Percentiles rank a stretch among this genome's conserved stretches.
Conservation (phyloP, 2,888 invertebrate species). For the Nemurella pictetii region DNA sequence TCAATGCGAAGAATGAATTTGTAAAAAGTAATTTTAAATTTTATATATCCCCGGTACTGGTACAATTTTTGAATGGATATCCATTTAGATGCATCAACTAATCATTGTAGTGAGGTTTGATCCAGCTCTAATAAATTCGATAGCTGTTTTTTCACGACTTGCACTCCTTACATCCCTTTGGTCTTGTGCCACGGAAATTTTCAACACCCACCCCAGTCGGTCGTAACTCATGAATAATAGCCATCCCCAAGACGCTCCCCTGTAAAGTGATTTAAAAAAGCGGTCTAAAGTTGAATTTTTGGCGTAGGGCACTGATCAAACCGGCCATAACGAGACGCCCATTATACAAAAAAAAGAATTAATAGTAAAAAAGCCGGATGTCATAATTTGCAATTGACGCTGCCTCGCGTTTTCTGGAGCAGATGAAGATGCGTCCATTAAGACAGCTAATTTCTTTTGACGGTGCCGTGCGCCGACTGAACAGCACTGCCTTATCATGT, state of each 20-base stretch:
- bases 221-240: background rate
- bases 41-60: background rate
- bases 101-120: too few species aligned
- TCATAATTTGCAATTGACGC: background rate
- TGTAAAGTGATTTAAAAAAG: background rate
- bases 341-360: too few species aligned
- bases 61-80: background rate
- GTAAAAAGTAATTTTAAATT: background rate
- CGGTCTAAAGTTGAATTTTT: background rate
- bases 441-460: background rate
- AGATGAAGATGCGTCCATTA: background rate
- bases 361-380: background rate
- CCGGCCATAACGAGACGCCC: too few species aligned
- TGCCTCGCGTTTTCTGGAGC: background rate
- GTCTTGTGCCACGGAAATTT: background rate
- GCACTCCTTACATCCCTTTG: too few species aligned
- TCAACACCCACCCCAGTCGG: background rate
- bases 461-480: background rate
- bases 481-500: background rate
- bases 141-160: too few species aligned
- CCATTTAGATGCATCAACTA: background rate
- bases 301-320: background rate
- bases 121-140: too few species aligned
- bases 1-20: too few species aligned
- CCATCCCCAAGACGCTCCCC: background rate